Evolutionary conservation across 2,797 vertebrate genomes (phyloP), one percentile per base, ranked within the genome.

Genomic region (Carcharodon carcharias): DNA sequence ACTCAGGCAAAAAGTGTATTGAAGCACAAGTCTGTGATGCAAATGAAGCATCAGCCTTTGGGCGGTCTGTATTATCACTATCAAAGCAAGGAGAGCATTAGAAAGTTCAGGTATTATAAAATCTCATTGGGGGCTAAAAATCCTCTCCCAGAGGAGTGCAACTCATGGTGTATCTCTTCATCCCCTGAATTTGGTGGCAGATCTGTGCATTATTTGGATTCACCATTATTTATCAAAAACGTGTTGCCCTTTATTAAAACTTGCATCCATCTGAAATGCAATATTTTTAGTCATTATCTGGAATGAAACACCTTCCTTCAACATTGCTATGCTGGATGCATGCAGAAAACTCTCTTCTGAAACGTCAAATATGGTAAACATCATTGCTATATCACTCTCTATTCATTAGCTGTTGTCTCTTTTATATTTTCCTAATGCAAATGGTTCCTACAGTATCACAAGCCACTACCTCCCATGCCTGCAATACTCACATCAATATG

Each of bases 391-490:
- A 61, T 63, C 58, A 40, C 56, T 92, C 16, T 5, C 89, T 92
- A 58, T 91, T 91, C 88, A 91, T 61, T 91, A 91, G 28, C 63
- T 92, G 35, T 92, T 92, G 31, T 14, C 16, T 92, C 31, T 9
- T 89, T 92, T 18, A 92, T 18, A 92, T 61, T 92, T 92, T 92
- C 31, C 56, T 91, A n/a, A 61, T 94, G 65, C n/a, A 23, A 71
- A 71, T 71, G 23, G 54, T 14, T 54, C 21, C 40, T 65, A 95
- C 21, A 95, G 50, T n/a, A 95, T 28, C 63, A 69, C 9, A 50
- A 69, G 40, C 5, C 63, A 95, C 35, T 71, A 28, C 23, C 93
- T 71, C 67, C 12, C 45, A 31, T 31, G 12, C 45, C 28, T 95
- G 21, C 65, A 45, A 95, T 71, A 23, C 65, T 28, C 40, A 67